phyloP scores from a whole-genome alignment of 2,888 invertebrate genomes.

The Embidobia sp. region DNA sequence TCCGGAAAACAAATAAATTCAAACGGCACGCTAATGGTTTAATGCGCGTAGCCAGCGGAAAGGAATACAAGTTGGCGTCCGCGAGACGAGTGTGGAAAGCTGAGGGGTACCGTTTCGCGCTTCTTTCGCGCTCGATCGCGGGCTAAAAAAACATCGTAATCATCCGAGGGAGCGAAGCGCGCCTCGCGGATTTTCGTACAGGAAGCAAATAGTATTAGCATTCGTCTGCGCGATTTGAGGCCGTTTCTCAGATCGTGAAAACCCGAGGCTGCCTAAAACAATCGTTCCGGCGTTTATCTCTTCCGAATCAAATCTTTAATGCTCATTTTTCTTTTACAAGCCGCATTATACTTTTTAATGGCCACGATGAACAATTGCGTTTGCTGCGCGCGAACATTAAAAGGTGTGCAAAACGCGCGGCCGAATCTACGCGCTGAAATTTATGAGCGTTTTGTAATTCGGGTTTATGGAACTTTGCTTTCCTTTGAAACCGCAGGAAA shows the following conservation, averaged over 20 bases:
- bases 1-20: slow-evolving; percentile 45
- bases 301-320: slow-evolving; percentile 48
- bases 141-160: slow-evolving; percentile 61
- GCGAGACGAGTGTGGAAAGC: too few species aligned
- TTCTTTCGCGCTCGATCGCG: slow-evolving; percentile 21
- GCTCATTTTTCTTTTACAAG: slow-evolving; percentile 40
- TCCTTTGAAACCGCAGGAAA: too few species aligned
- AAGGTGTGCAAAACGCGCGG: too few species aligned
- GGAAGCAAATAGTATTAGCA: slow-evolving; percentile 78
- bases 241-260: slow-evolving; percentile 55
- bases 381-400: too few species aligned
- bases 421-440: too few species aligned
- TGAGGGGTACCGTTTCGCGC: slow-evolving; percentile 15
- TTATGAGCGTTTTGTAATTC: too few species aligned
- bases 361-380: not conserved
- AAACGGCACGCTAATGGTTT: slow-evolving; percentile 41
- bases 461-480: too few species aligned
- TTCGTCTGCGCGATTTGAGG: slow-evolving; percentile 69
- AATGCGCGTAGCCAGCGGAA: slow-evolving; percentile 41
- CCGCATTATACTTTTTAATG: slow-evolving; percentile 43
- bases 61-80: not conserved
- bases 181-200: slow-evolving; percentile 72
- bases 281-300: slow-evolving; percentile 46
- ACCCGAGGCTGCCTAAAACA: slow-evolving; percentile 38
- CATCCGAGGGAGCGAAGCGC: slow-evolving; percentile 64